Evolutionary conservation across 2,113 vertebrate genomes (phyloP).

Genomic region (Scomber japonicus): DNA sequence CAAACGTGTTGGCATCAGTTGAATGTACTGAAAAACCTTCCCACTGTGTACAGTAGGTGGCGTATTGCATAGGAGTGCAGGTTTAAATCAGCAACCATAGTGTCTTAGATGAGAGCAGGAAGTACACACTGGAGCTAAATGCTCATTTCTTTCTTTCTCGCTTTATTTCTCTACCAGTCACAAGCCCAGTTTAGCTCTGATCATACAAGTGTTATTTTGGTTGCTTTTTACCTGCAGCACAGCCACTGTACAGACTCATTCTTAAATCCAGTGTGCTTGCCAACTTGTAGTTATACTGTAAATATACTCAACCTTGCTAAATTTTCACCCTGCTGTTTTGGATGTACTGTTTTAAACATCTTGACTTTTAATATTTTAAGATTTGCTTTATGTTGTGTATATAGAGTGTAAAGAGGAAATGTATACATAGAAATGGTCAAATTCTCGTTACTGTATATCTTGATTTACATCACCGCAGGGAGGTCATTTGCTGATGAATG

Average conservation of each 20-base stretch:
- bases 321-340: constrained; percentile 32
- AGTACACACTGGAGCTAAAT: constrained; percentile 61
- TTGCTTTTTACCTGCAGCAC: constrained; percentile 28
- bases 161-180: background rate
- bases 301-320: constrained; percentile 51
- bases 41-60: constrained; percentile 65
- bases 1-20: constrained; percentile 53
- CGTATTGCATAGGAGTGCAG: constrained; percentile 38
- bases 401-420: constrained; percentile 53
- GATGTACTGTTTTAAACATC: constrained; percentile 51
- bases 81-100: constrained; percentile 64
- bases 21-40: constrained; percentile 73
- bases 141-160: constrained; percentile 14
- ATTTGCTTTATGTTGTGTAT: constrained; percentile 35
- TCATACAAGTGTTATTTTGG: constrained; percentile 1
- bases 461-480: constrained; percentile 22
- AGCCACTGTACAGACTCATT: constrained; percentile 34
- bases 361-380: constrained; percentile 44
- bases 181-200: constrained; percentile 26
- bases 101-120: constrained; percentile 71
- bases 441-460: constrained; percentile 42
- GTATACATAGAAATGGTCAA: constrained; percentile 36
- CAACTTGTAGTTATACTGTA: constrained; percentile 76
- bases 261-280: constrained; percentile 43
- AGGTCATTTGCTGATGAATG: constrained; percentile 47